phyloP scores from a whole-genome alignment of 2,113 vertebrate species.

The Heliornis fulica region DNA sequence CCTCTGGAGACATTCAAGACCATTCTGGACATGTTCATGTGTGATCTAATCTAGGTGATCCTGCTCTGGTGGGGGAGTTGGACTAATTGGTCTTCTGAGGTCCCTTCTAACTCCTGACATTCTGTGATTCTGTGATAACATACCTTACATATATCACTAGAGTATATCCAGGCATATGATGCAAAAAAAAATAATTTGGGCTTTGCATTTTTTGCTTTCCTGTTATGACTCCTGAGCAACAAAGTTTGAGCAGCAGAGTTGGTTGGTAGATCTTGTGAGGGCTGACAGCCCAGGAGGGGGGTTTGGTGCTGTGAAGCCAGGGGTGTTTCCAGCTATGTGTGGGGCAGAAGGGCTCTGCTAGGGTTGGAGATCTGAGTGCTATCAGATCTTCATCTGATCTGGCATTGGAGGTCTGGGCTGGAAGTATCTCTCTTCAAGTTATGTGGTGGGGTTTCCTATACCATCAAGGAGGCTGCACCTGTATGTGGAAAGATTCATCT shows the following conservation, averaged over 20 bases:
- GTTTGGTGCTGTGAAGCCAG: rapidly evolving
- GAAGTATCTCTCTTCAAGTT: background rate
- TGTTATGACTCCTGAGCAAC: background rate
- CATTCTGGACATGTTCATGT: too few species aligned
- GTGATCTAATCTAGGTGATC: too few species aligned
- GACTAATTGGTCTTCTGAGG: too few species aligned
- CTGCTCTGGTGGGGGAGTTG: too few species aligned
- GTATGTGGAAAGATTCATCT: background rate
- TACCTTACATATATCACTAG: background rate
- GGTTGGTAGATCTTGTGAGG: background rate
- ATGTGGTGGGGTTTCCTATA: background rate
- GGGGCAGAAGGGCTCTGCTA: background rate
- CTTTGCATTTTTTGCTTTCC: background rate
- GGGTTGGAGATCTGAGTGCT: too few species aligned
- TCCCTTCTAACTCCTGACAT: too few species aligned
- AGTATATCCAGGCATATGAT: background rate
- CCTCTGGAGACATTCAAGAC: too few species aligned
- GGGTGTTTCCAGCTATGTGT: background rate
- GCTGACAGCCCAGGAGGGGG: background rate
- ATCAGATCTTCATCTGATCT: background rate
- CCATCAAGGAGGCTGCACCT: background rate
- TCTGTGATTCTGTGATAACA: too few species aligned
- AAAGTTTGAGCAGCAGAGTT: background rate
- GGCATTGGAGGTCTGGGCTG: background rate
- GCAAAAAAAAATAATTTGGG: background rate